phyloP scores from a whole-genome alignment of 2,888 invertebrate genomes.

The Dasysyrphus tricinctus region DNA sequence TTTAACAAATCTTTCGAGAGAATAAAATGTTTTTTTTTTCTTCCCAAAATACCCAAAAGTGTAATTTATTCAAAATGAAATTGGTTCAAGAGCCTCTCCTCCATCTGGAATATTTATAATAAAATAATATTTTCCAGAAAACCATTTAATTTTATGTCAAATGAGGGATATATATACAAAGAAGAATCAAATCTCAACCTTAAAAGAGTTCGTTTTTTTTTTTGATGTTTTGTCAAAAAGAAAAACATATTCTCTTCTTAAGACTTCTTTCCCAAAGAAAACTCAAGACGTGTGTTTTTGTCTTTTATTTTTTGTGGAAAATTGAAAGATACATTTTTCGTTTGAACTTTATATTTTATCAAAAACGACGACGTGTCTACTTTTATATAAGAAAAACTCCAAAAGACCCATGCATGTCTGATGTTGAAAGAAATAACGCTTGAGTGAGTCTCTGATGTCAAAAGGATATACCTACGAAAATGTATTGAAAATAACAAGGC shows the following conservation, averaged over 20 bases:
- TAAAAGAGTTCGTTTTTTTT: slow-evolving; percentile 5
- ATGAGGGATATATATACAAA: background rate
- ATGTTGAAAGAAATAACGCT: slow-evolving; percentile 63
- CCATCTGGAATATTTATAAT: background rate
- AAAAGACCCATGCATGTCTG: slow-evolving; percentile 56
- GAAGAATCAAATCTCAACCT: slow-evolving; percentile 5
- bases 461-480: slow-evolving; percentile 6
- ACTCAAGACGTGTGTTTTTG: background rate
- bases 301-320: slow-evolving; percentile 4
- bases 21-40: too few species aligned
- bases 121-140: slow-evolving; percentile 42
- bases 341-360: slow-evolving; percentile 54
- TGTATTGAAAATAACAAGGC: background rate
- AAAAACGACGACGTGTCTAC: background rate
- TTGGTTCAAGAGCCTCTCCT: background rate
- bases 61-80: background rate
- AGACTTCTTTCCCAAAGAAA: background rate
- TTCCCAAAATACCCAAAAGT: too few species aligned
- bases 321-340: slow-evolving; percentile 50
- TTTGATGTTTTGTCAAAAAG: background rate
- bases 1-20: too few species aligned
- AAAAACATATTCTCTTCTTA: slow-evolving; percentile 2
- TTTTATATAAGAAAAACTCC: background rate
- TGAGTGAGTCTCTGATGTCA: slow-evolving; percentile 55
- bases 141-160: slow-evolving; percentile 41